Base-by-base conservation (phyloP, 2,113 vertebrate species). In the Drymodes brunneopygia region DNA sequence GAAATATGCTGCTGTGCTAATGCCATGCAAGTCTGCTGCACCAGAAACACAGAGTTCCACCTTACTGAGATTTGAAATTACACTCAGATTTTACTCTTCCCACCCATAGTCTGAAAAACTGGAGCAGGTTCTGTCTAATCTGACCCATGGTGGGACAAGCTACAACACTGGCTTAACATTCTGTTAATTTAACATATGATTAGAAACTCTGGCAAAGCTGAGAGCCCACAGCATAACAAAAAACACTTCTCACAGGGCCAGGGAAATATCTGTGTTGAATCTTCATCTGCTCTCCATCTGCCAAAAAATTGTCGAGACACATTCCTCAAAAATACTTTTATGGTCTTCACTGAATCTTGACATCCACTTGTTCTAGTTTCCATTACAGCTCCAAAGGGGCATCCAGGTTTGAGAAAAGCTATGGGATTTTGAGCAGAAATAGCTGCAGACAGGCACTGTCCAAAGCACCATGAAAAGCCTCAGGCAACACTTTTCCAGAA, bases 281-380 rank as follows among this genome's bases (percentile, higher is more conserved):
- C 88, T 88, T 56, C 47, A 33, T 58, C 90, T 95, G 96, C 65
- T 90, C 82, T 87, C 90, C 75, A 73, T 57, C 91, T 96, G 97
- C 97, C 97, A 98, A 96, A 62, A 95, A 97, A 73, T 12, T 16
- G 92, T 97, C 97, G 94, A 53, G 73, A 81, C 61, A 67, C 94
- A 94, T 98, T 97, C 95, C 77, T 91, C 81, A 94, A 96, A 94
- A 91, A 88, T 77, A 92, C 74, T 97, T 95, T 51, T 60, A 81
- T 47, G 65, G 66, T 87, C 70, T 95, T 90, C 77, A 90, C 71
- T 94, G 77, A 50, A 8, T 87, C 82, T 86, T 47, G 57, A 97
- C 92, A 92, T 94, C 95, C 93, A 88, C 94, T 89, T 91, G 72
- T 90, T 95, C 92, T 81, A 42, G 86, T 95, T 97, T 96, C 97